Evolutionary conservation across 2,888 invertebrate genomes (phyloP), one percentile per base, ranked within the genome.

Genomic region (Seira ritae): DNA sequence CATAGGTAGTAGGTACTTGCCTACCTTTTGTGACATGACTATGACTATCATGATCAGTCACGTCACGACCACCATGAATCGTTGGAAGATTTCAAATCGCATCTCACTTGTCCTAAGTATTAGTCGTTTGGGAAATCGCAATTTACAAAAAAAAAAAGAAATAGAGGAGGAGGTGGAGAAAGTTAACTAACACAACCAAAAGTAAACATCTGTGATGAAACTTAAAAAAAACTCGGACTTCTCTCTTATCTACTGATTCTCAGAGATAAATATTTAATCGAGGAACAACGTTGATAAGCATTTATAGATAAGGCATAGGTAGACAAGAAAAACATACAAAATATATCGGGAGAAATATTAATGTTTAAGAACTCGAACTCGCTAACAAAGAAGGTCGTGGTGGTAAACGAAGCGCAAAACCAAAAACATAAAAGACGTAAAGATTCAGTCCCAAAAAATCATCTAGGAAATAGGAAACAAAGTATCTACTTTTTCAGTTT

Each of bases 191-290:
- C 77, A 76, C 23, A 80, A 80, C 76, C 80, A 77, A 80, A 80
- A 76, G 84, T 77, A 84, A 84, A 84, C 84, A 84, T 80, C 84
- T 84, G 84, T 84, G 84, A 84, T 84, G 84, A 84, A 75, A 80
- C 75, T 69, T 72, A 8, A 15, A 15, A 50, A 50, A 15, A 50
- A 50, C 50, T 50, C 50, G 50, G 50, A 50, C 50, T 50, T 50
- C 50, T 50, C 50, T 12, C 50, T 31, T 50, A 50, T 50, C 50
- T 50, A 2, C 12, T n/a, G 50, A n/a, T 50, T 50, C 50, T 50
- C 50, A 50, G 50, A 50, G 17, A 50, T 50, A 50, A 42, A 42
- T 15, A 50, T n/a, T 50, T 31, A 31, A 4, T 55, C 70, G 83
- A 78, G 83, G 83, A 84, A 84, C 83, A 84, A 84, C 24, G 50